Conservation (phyloP, 2,888 invertebrate genomes). For the Sylvicola cinctus region DNA sequence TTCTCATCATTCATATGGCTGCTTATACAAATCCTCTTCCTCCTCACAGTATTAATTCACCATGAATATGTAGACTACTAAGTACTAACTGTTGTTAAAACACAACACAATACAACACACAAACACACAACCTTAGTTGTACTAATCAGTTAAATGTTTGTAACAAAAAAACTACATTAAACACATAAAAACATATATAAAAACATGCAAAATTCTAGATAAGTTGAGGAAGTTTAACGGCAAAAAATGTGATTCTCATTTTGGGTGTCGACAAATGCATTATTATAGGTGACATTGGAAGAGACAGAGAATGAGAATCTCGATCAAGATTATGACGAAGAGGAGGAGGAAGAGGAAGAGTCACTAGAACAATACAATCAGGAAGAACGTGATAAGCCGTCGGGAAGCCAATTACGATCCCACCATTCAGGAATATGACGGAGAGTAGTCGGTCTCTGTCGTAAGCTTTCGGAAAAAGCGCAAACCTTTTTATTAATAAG, state of each 20-base stretch:
- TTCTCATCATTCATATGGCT: not conserved
- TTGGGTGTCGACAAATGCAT: too few species aligned
- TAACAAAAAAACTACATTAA: too few species aligned
- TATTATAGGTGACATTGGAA: constrained; percentile 57
- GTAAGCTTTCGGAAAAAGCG: constrained; percentile 75
- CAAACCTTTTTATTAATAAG: constrained; percentile 77
- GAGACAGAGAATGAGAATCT: constrained; percentile 38
- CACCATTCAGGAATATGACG: constrained; percentile 68
- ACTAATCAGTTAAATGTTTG: too few species aligned
- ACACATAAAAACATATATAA: too few species aligned
- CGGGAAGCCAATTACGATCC: constrained; percentile 30
- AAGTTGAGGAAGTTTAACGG: constrained; percentile 1
- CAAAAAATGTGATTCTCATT: constrained; percentile 1
- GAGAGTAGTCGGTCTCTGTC: constrained; percentile 78
- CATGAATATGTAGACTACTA: not conserved
- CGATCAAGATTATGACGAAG: constrained; percentile 33
- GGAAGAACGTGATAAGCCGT: too few species aligned
- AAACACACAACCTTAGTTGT: too few species aligned
- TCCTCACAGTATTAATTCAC: not conserved
- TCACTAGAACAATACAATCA: constrained; percentile 18
- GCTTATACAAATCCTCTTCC: too few species aligned
- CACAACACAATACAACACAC: too few species aligned
- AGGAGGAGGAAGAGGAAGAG: constrained; percentile 15
- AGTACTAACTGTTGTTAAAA: not conserved
- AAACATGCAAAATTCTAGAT: too few species aligned